A percentile compares a stretch with the other conserved stretches of the same genome.
phyloP scores from a whole-genome alignment of 2,888 invertebrate genomes.

The Amblyjoppa fuscipennis region DNA sequence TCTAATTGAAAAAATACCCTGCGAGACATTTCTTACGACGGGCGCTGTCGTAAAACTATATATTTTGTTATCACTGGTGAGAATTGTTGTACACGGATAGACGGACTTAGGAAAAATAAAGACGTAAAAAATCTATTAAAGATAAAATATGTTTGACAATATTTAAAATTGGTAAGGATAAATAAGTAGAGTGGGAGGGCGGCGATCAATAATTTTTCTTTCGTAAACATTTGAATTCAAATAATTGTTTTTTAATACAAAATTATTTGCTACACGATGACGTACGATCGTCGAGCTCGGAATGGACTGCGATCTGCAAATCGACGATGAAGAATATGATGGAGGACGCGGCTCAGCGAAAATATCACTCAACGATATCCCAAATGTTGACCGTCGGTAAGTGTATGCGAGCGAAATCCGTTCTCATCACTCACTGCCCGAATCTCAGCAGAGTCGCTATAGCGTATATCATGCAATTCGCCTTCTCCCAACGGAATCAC shows the following conservation, averaged over 20 bases:
- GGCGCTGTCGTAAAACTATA: no score
- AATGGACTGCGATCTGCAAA: conserved; percentile 90
- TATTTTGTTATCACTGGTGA: no score
- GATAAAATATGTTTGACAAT: no score
- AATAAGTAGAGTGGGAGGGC: no score
- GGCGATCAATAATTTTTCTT: background rate
- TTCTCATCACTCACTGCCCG: conserved; percentile 94
- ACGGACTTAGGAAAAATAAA: no score
- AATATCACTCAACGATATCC: conserved; percentile 95
- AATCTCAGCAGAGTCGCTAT: conserved; percentile 90
- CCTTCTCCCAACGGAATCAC: conserved; percentile 89
- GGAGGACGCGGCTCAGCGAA: conserved; percentile 90
- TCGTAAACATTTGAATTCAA: conserved; percentile 11
- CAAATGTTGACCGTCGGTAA: conserved; percentile 90
- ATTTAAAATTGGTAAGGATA: no score
- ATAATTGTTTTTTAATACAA: conserved; percentile 16
- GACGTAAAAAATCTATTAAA: no score
- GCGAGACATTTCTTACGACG: no score
- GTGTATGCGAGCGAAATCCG: conserved; percentile 94
- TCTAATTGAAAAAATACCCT: no score
- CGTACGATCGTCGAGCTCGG: conserved; percentile 92
- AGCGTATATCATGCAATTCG: conserved; percentile 94
- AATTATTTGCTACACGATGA: conserved; percentile 92
- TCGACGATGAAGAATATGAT: conserved; percentile 98
- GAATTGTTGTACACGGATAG: no score